Evolutionary conservation across 2,113 vertebrate genomes (phyloP), one percentile per base, ranked within the genome.

Genomic region (Callospermophilus lateralis): DNA sequence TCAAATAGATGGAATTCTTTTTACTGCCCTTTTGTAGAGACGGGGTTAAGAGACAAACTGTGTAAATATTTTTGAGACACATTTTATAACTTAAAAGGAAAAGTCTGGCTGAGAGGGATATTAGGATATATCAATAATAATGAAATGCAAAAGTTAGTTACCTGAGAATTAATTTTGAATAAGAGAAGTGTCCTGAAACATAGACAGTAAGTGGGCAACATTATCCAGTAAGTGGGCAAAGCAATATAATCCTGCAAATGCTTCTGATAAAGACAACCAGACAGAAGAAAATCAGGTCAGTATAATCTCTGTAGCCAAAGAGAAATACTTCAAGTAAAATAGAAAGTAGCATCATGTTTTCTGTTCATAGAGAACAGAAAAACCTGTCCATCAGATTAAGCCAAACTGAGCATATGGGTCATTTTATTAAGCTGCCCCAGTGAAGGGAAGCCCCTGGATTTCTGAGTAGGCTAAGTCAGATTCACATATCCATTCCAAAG

Each of bases 301-400:
- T 53, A 55, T 17, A 34, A 4, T 77, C 72, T 92, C 30, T 4
- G 22, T 77, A n/a, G 6, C 37, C 15, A 77, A 80, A 45, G 4
- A 81, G 84, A 88, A 24, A 68, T 16, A 24, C 42, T 83, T 91
- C 93, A 45, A 24, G 6, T 53, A 58, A 81, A 90, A 73, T 81
- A 20, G 9, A 45, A 42, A 84, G 72, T 8, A 65, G 6, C 30
- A 37, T 78, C 26, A 68, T 72, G 83, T 34, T 0, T 24, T 63
- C 17, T 34, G 1, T 24, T 63, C 17, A 15, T 37, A 76, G 13
- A 90, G 3, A 11, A 39, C 9, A 34, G 26, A 73, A 93, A 74
- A 12, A 0, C 4, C 39, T 90, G 61, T 65, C 9, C 30, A 48
- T 7, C 32, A 30, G 7, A 19, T 72, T 74, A 78, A 55, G 10